Evolutionary conservation across 1,140 invertebrate species (phyloP), one percentile per base, ranked within the genome.

Genomic region (Atta colombica): DNA sequence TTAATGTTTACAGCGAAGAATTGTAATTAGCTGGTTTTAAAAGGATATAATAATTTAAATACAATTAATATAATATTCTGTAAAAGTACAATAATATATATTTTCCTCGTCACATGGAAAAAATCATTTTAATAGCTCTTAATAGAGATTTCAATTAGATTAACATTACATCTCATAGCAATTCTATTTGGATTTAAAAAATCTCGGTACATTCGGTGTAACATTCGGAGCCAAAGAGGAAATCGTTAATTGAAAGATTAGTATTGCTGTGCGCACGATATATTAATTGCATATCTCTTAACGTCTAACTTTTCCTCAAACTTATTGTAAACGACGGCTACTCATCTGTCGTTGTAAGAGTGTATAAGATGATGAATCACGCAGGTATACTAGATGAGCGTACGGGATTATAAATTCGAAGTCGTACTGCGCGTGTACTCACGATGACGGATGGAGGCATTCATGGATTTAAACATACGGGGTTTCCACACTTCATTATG

Each of bases 401-500:
- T 31, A 74, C 45, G 55, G 68, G 87, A 90, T 90, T 91, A 90
- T 90, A 89, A 91, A 88, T 91, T 90, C 89, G 77, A 89, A 78
- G 77, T 58, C 72, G 51, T 78, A 60, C n/a, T 55, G 35, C 71
- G 71, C 65, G 69, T 5, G 61, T 51, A 77, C 58, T 82, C 68
- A 51, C 86, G 77, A 90, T 91, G 90, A 91, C 90, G 78, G 85
- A 90, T 88, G 81, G 49, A 80, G 81, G 86, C 86, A 69, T 84
- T 82, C 81, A 84, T 81, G 69, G 89, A 81, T 87, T 69, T 77
- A 55, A 82, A 74, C 75, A 74, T 55, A 55, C 69, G 14, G 71
- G 69, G 58, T 91, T 92, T 91, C 91, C 90, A 89, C 89, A 89
- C 91, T 93, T 92, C 90, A 92, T 93, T 93, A 92, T 87, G 89